phyloP scores from a whole-genome alignment of 2,888 invertebrate genomes.

The Chrysodeixis includens region DNA sequence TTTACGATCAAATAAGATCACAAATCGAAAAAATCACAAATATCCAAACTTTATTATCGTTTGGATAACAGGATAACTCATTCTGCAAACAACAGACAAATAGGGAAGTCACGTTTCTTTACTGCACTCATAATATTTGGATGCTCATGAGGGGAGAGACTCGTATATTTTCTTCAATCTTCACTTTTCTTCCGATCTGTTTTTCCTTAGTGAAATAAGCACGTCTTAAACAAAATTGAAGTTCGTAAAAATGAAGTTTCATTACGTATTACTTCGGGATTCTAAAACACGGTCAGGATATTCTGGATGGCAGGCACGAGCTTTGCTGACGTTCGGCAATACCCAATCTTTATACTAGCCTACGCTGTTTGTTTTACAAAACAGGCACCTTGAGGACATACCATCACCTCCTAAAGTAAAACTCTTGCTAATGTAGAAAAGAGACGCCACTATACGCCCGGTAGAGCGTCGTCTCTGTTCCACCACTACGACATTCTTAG shows the following conservation, averaged over 20 bases:
- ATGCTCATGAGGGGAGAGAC: not conserved
- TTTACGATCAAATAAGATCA: not conserved
- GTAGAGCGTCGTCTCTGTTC: too few species aligned
- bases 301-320: slow-evolving; percentile 61
- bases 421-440: too few species aligned
- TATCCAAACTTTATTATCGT: slow-evolving; percentile 1
- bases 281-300: slow-evolving; percentile 55
- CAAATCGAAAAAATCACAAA: not conserved
- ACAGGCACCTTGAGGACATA: slow-evolving; percentile 14
- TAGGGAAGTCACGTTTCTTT: not conserved
- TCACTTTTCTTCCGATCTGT: not conserved
- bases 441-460: too few species aligned
- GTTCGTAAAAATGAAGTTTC: slow-evolving; percentile 53
- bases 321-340: slow-evolving; percentile 49
- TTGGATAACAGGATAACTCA: not conserved
- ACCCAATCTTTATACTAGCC: slow-evolving; percentile 54
- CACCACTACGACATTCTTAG: too few species aligned
- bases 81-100: not conserved
- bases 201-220: slow-evolving; percentile 36
- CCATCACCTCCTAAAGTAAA: too few species aligned
- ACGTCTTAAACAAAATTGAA: slow-evolving; percentile 61
- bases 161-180: not conserved
- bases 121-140: slow-evolving; percentile 3
- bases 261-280: slow-evolving; percentile 50
- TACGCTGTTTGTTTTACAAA: slow-evolving; percentile 52